Evolutionary conservation across 2,888 invertebrate species (phyloP).

Genomic region (Drosophila fulvimacula): DNA sequence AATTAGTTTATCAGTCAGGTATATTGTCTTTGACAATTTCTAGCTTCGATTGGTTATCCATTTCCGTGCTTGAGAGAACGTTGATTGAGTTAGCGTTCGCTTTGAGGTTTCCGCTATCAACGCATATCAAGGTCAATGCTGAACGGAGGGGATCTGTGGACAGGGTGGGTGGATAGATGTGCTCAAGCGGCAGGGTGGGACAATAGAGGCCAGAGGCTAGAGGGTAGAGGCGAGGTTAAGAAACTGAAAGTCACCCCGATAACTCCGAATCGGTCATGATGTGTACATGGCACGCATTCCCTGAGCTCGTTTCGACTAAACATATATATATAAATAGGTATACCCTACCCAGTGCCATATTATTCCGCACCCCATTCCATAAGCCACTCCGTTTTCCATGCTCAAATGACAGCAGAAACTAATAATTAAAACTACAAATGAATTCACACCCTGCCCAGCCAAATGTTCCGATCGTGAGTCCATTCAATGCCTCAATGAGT

Average conservation of each 20-base stretch:
- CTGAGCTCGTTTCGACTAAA: conserved; percentile 27
- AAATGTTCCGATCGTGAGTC: conserved; percentile 38
- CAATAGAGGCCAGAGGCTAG: not conserved
- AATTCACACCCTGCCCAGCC: conserved; percentile 66
- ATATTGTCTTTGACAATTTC: not conserved
- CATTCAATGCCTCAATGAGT: conserved; percentile 14
- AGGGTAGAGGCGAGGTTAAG: not conserved
- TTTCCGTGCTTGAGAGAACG: conserved; percentile 13
- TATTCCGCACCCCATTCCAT: conserved; percentile 15
- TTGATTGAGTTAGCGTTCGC: conserved; percentile 44
- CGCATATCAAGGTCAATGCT: conserved; percentile 52
- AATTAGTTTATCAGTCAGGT: conserved; percentile 3
- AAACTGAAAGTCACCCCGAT: conserved; percentile 34
- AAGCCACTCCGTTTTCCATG: conserved; percentile 7
- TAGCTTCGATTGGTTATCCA: conserved; percentile 7
- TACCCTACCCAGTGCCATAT: not conserved
- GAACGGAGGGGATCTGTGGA: conserved; percentile 6
- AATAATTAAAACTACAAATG: conserved; percentile 77
- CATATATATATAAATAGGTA: not conserved
- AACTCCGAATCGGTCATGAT: conserved; percentile 41
- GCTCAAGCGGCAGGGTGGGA: conserved; percentile 18
- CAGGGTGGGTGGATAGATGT: conserved; percentile 3
- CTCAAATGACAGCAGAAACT: conserved; percentile 40
- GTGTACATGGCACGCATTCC: conserved; percentile 53
- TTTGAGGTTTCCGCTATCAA: conserved; percentile 56